Evolutionary conservation across 2,113 vertebrate species (phyloP).

Genomic region (Burhinus oedicnemus): DNA sequence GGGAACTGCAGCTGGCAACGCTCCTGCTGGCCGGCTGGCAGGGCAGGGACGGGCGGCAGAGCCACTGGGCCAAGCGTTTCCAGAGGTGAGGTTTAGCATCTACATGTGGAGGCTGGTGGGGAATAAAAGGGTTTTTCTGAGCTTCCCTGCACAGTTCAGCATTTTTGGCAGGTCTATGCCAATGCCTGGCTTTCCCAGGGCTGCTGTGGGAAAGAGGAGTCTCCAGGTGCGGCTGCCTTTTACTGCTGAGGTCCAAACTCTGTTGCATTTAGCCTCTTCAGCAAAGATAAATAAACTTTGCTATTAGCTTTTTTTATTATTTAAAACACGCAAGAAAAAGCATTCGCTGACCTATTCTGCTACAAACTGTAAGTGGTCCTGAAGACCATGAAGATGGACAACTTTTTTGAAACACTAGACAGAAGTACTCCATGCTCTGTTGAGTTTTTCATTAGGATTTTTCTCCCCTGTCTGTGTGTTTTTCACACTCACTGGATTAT

Average conservation of each 20-base stretch:
- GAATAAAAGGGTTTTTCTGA: neutral
- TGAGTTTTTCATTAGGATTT: constrained; percentile 25
- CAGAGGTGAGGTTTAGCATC: neutral
- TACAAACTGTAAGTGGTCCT: neutral
- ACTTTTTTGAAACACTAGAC: neutral
- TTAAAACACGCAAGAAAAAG: neutral
- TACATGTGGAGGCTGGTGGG: fast-evolving
- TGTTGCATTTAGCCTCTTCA: neutral
- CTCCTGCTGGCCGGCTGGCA: neutral
- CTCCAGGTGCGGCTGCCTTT: neutral
- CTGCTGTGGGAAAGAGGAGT: neutral
- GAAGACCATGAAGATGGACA: neutral
- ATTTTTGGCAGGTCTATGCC: neutral
- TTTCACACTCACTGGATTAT: neutral
- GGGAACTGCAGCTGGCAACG: neutral
- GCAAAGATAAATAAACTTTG: neutral
- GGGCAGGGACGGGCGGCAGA: neutral
- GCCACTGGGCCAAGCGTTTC: neutral
- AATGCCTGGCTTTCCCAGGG: neutral
- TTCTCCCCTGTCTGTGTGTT: neutral
- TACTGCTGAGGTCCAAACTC: neutral
- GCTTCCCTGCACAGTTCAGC: neutral
- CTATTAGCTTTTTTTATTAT: neutral
- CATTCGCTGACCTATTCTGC: neutral
- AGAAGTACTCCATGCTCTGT: neutral